A percentile compares a stretch with the other conserved stretches of the same genome.
Evolutionary conservation across 1,140 invertebrate genomes (phyloP).

Genomic region (Sycophaga agraensis): DNA sequence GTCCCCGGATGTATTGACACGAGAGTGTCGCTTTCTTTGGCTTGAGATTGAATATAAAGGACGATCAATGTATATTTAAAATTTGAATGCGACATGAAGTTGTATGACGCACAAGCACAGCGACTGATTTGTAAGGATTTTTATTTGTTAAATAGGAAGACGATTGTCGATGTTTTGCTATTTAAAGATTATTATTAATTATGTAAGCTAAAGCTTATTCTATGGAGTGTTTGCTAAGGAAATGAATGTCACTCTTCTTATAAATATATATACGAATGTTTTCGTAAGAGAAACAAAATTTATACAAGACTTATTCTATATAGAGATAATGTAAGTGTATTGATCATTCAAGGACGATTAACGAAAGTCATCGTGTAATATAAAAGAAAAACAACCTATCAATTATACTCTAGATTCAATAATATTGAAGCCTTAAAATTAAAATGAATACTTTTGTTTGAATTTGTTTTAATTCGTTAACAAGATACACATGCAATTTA

Average conservation of each 20-base stretch:
- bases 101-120: too few species aligned
- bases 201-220: conserved; percentile 15
- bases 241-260: conserved; percentile 18
- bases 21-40: too few species aligned
- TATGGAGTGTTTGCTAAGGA: conserved; percentile 11
- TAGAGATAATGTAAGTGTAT: conserved; percentile 12
- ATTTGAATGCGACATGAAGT: too few species aligned
- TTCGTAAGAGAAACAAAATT: conserved; percentile 13
- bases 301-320: conserved; percentile 10
- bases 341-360: background rate
- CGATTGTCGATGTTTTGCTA: conserved; percentile 12
- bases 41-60: too few species aligned
- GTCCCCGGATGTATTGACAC: too few species aligned
- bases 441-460: background rate
- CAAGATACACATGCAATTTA: too few species aligned
- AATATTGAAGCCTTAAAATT: background rate
- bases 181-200: too few species aligned
- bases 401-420: background rate
- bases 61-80: too few species aligned
- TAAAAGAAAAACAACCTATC: background rate
- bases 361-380: conserved; percentile 14
- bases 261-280: background rate
- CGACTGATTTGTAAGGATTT: conserved; percentile 6
- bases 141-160: too few species aligned
- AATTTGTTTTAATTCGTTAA: too few species aligned